A percentile compares a stretch with the other conserved stretches of the same genome.
These are phyloP conservation scores for Clytia hemisphaerica DNA, from an alignment of 30 jellyfish, hydroid and myxozoan genomes.

Conservation along the genomic window DNA sequence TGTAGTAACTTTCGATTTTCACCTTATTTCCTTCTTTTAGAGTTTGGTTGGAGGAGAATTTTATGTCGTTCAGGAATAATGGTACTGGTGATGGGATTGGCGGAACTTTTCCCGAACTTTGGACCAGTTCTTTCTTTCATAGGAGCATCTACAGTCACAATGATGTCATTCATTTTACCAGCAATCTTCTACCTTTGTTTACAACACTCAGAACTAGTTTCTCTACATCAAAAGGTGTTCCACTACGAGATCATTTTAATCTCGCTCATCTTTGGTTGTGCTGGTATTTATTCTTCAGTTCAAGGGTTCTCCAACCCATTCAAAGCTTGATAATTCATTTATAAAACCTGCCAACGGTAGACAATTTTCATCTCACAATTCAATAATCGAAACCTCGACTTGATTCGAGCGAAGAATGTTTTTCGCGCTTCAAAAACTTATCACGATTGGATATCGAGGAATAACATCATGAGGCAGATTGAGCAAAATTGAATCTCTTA, in stretches of 20 bases:
- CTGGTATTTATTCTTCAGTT: slow-evolving; percentile 75
- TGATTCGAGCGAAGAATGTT: too few species aligned
- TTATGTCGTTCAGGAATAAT: slow-evolving; percentile 43
- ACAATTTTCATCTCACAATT: too few species aligned
- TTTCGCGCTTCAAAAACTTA: too few species aligned
- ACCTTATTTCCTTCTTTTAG: slow-evolving; percentile 19
- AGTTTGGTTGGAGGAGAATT: slow-evolving; percentile 68
- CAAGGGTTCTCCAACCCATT: slow-evolving; percentile 37
- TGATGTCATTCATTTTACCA: slow-evolving; percentile 84
- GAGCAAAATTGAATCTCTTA: too few species aligned
- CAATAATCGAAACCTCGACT: too few species aligned
- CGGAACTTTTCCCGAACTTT: slow-evolving; percentile 87
- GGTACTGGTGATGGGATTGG: slow-evolving; percentile 51
- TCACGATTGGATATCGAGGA: too few species aligned
- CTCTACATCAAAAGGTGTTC: slow-evolving; percentile 45
- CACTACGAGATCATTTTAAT: slow-evolving; percentile 58
- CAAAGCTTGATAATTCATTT: too few species aligned
- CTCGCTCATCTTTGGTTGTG: slow-evolving; percentile 67
- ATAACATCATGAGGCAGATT: too few species aligned
- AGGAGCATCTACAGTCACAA: slow-evolving; percentile 96
- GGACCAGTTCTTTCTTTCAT: slow-evolving; percentile 63
- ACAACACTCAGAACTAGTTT: slow-evolving; percentile 33
- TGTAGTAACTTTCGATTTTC: background rate
- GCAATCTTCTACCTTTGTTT: slow-evolving; percentile 48
- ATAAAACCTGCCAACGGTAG: too few species aligned